phyloP scores from a whole-genome alignment of 2,888 invertebrate genomes.

The Nymphalis polychloros region DNA sequence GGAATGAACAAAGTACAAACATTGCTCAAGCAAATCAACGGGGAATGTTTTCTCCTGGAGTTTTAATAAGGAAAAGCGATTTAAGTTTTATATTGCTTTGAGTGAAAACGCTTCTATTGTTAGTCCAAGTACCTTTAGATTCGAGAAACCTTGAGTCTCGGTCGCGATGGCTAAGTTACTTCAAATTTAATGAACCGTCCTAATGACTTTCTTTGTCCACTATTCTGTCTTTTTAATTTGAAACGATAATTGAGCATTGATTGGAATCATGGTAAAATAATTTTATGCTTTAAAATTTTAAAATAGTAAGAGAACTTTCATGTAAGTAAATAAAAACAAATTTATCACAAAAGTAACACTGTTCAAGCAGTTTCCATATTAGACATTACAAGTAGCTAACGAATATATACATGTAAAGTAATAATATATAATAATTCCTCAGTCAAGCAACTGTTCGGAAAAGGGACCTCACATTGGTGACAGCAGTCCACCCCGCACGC shows the following conservation, averaged over 20 bases:
- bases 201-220: constrained; percentile 24
- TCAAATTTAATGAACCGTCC: constrained; percentile 32
- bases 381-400: too few species aligned
- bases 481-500: constrained; percentile 72
- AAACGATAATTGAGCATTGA: not conserved
- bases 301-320: too few species aligned
- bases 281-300: too few species aligned
- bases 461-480: constrained; percentile 57
- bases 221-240: constrained; percentile 4
- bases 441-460: constrained; percentile 72
- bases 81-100: constrained; percentile 43
- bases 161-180: constrained; percentile 30
- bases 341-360: too few species aligned
- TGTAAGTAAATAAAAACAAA: too few species aligned
- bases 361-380: too few species aligned
- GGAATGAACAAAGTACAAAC: constrained; percentile 47
- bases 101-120: constrained; percentile 38
- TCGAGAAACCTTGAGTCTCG: constrained; percentile 23
- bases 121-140: constrained; percentile 30
- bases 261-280: not conserved
- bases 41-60: constrained; percentile 44
- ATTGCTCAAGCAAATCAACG: constrained; percentile 53
- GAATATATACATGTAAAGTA: not conserved
- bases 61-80: constrained; percentile 47
- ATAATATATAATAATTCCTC: not conserved